A percentile compares a stretch with the other conserved stretches of the same genome.
Evolutionary conservation across 2,888 invertebrate species (phyloP).

Genomic region (Ypsolopha sequella): DNA sequence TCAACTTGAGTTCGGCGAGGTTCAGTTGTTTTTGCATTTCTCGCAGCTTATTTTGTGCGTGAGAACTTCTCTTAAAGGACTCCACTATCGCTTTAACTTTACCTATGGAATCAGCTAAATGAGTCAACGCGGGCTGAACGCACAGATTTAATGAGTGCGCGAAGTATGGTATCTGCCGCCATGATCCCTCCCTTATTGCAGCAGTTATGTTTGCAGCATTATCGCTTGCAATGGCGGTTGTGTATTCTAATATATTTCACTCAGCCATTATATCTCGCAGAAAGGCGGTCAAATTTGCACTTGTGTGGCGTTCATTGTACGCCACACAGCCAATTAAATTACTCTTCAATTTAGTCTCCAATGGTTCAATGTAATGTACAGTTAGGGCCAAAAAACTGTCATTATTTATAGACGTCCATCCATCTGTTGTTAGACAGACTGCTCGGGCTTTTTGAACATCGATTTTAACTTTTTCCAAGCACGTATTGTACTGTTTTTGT

Average conservation of each 20-base stretch:
- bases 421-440: conserved; percentile 15
- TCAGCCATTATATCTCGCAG: neutral
- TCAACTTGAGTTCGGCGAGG: conserved; percentile 13
- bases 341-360: too few relatives aligned
- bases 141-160: neutral
- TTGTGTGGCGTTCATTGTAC: neutral
- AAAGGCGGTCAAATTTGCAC: neutral
- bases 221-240: neutral
- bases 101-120: neutral
- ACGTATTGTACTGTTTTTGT: conserved; percentile 10
- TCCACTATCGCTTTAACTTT: conserved; percentile 12
- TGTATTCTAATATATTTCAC: neutral
- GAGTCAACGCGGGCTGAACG: neutral
- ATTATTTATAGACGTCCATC: too few relatives aligned
- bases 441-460: conserved; percentile 9
- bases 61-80: conserved; percentile 12
- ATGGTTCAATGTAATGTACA: too few relatives aligned
- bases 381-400: too few relatives aligned
- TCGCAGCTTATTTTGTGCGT: conserved; percentile 9
- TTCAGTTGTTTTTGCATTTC: conserved; percentile 13
- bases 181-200: neutral
- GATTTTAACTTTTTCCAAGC: conserved; percentile 5
- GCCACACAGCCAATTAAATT: too few relatives aligned
- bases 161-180: neutral
- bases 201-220: conserved; percentile 1